Evolutionary conservation across 2,113 vertebrate species (phyloP), one percentile per base, ranked within the genome.

Genomic region (Romanogobio albipinnatus): DNA sequence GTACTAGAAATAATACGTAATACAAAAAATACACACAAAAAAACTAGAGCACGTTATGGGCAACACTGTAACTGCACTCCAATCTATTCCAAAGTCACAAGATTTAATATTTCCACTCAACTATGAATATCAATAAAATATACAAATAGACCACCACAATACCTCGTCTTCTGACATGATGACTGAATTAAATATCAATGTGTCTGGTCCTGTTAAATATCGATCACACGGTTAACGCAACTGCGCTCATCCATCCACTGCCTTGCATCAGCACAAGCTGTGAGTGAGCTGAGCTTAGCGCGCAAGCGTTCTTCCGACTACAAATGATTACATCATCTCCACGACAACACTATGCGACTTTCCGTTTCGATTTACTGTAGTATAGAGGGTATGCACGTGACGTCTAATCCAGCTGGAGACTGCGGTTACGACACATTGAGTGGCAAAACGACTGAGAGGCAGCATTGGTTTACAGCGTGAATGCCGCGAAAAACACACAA

Each of bases 151-250:
- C 13, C 10, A 14, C 19, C 7, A 7, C 59, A 90, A 87, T 53
- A 95, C 95, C 93, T 95, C 95, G 90, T 95, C 95, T 91, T 94
- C 95, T 76, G 94, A 95, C 95, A 95, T 95, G 88, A 88, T 92
- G 89, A 88, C 85, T 75, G 49, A 76, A n/a, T 22, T 8, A 29
- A 51, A 56, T 4, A 19, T 51, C 3, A 43, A 13, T 4, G 13
- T 53, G 36, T 70, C 15, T 71, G 6, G 24, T 61, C 0, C 0
- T 78, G 15, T 43, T 62, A 70, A 45, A 58, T 29, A 56, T 9
- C 22, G 19, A 70, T 51, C 7, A 59, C 17, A 17, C 79, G 73
- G 81, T 88, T 87, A 58, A 66, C 78, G 68, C 62, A 26, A 49
- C 75, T 59, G 59, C 17, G 53, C 17, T 85, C 81, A 77, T 83